Percentiles rank a stretch among this genome's conserved stretches.
These are phyloP conservation scores for Drosophila planitibia DNA, from an alignment of 2,888 invertebrate genomes.

Conservation along the genomic window DNA sequence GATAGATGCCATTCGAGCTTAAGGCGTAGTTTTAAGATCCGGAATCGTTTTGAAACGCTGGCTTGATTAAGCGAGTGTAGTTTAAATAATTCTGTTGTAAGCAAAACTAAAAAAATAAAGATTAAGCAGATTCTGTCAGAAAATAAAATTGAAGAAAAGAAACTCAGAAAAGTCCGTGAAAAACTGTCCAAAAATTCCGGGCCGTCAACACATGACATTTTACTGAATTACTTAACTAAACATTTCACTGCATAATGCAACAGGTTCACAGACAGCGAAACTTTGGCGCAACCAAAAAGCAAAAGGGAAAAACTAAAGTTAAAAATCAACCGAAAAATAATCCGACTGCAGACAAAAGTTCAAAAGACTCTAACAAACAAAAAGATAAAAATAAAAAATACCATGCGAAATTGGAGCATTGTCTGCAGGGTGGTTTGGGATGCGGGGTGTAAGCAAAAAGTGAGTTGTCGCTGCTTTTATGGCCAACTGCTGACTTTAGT, in stretches of 20 bases:
- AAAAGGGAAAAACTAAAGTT: not conserved
- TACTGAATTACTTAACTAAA: not conserved
- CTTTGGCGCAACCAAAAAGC: not conserved
- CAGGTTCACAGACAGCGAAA: slow-evolving; percentile 25
- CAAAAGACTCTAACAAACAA: slow-evolving; percentile 24
- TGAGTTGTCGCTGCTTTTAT: slow-evolving; percentile 40
- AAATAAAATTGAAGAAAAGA: not conserved
- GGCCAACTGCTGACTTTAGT: slow-evolving; percentile 53
- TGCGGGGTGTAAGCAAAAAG: not conserved
- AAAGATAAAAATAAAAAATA: not conserved
- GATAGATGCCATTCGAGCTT: slow-evolving; percentile 1
- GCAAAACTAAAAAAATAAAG: not conserved
- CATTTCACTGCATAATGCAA: slow-evolving; percentile 16
- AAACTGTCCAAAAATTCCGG: not conserved
- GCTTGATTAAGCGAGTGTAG: not conserved
- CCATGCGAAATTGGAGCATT: slow-evolving; percentile 46
- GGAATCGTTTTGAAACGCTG: not conserved
- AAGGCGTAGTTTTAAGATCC: slow-evolving; percentile 2
- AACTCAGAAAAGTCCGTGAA: not conserved
- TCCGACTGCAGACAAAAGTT: slow-evolving; percentile 31
- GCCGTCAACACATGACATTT: slow-evolving; percentile 25
- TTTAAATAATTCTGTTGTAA: not conserved
- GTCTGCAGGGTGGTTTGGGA: slow-evolving; percentile 13
- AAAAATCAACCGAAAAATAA: slow-evolving; percentile 8
- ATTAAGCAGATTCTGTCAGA: not conserved